Conservation (phyloP, 1,140 invertebrate species). For the Eufriesea mexicana region DNA sequence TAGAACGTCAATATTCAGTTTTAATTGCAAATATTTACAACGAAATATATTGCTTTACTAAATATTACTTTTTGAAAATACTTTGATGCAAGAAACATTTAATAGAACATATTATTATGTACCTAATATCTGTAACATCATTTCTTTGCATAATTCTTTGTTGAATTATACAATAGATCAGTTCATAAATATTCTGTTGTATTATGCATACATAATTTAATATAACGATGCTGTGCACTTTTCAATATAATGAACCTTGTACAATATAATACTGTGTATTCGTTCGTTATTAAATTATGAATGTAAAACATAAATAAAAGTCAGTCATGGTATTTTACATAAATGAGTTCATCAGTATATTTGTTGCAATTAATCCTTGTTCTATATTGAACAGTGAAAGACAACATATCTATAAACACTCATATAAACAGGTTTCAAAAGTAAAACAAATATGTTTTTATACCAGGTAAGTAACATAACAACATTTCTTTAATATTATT, state of each 20-base stretch:
- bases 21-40: neutral
- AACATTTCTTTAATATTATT: too few relatives aligned
- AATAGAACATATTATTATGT: slow-evolving; percentile 8
- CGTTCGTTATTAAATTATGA: slow-evolving; percentile 41
- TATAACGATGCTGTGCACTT: slow-evolving; percentile 30
- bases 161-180: slow-evolving; percentile 27
- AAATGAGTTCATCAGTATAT: slow-evolving; percentile 15
- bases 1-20: neutral
- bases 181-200: neutral
- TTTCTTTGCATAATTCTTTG: neutral
- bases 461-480: too few relatives aligned
- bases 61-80: neutral
- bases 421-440: too few relatives aligned
- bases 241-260: slow-evolving; percentile 31
- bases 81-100: slow-evolving; percentile 3
- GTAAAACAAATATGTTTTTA: too few relatives aligned
- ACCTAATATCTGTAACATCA: slow-evolving; percentile 14
- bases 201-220: slow-evolving; percentile 25
- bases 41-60: neutral
- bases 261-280: slow-evolving; percentile 45
- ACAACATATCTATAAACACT: neutral
- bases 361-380: neutral
- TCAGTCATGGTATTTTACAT: slow-evolving; percentile 46
- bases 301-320: slow-evolving; percentile 46
- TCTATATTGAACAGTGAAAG: neutral